phyloP scores from a whole-genome alignment of 1,140 invertebrate species.

The Microplitis mediator region DNA sequence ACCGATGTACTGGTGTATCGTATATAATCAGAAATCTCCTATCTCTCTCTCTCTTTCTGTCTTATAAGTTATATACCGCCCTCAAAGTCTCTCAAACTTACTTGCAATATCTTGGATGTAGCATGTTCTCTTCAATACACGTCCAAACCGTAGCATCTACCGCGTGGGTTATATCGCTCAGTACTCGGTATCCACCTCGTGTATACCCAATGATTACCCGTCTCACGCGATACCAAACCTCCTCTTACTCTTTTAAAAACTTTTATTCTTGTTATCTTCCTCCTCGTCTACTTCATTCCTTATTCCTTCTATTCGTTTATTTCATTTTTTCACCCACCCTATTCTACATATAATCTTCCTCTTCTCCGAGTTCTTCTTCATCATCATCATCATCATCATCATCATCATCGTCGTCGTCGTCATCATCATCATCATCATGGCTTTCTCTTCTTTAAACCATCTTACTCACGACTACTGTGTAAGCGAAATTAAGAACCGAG shows the following conservation, averaged over 20 bases:
- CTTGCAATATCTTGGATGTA: not conserved
- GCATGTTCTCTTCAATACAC: not conserved
- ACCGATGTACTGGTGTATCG: not conserved
- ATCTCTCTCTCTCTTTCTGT: not conserved
- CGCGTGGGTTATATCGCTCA: slow-evolving; percentile 25
- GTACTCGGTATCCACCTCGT: slow-evolving; percentile 18
- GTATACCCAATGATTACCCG: slow-evolving; percentile 29
- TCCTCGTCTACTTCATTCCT: not conserved
- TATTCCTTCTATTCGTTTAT: not conserved
- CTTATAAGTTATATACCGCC: slow-evolving; percentile 1
- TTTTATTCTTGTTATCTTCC: not conserved
- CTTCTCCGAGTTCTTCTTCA: not conserved
- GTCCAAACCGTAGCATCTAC: not conserved
- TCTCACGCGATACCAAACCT: slow-evolving; percentile 29
- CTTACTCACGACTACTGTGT: slow-evolving; percentile 1
- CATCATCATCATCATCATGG: not conserved
- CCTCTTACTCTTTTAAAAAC: not conserved
- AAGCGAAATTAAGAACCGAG: slow-evolving; percentile 9
- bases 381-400: too few species aligned
- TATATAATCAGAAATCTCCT: slow-evolving; percentile 6
- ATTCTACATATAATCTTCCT: not conserved
- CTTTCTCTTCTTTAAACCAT: not conserved
- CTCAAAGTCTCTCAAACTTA: not conserved
- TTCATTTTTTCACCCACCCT: not conserved
- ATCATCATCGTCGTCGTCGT: too few species aligned